A percentile compares a stretch with the other conserved stretches of the same genome.
Conservation (phyloP, 2,113 vertebrate species). For the Ondatra zibethicus region DNA sequence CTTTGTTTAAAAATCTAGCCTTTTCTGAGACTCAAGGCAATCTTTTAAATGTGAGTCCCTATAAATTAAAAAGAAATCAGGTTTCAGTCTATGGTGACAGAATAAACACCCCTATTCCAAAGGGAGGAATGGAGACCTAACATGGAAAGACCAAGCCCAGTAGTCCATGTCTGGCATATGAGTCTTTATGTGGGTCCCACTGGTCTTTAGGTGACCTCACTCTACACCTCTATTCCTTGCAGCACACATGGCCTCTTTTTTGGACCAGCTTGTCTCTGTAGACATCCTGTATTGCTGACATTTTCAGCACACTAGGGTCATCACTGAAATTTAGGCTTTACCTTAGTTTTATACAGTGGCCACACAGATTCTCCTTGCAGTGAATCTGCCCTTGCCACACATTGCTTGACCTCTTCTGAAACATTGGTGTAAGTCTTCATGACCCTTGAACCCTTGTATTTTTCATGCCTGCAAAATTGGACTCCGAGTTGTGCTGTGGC, state of each 20-base stretch:
- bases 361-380: background rate
- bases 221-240: background rate
- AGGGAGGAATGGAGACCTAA: background rate
- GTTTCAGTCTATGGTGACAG: background rate
- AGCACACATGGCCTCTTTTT: background rate
- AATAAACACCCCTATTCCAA: background rate
- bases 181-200: background rate
- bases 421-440: background rate
- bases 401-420: background rate
- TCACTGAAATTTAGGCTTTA: background rate
- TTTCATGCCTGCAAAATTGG: background rate
- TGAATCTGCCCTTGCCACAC: background rate
- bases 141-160: background rate
- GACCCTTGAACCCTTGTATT: background rate
- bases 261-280: background rate
- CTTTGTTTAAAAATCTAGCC: background rate
- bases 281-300: background rate
- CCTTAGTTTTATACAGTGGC: background rate
- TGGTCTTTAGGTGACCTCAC: background rate
- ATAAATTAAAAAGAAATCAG: background rate
- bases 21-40: background rate
- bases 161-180: background rate
- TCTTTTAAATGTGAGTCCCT: background rate
- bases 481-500: background rate
- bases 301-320: background rate